A percentile compares a stretch with the other conserved stretches of the same genome.
phyloP scores from a whole-genome alignment of 2,888 invertebrate species.

The Nineta flava region DNA sequence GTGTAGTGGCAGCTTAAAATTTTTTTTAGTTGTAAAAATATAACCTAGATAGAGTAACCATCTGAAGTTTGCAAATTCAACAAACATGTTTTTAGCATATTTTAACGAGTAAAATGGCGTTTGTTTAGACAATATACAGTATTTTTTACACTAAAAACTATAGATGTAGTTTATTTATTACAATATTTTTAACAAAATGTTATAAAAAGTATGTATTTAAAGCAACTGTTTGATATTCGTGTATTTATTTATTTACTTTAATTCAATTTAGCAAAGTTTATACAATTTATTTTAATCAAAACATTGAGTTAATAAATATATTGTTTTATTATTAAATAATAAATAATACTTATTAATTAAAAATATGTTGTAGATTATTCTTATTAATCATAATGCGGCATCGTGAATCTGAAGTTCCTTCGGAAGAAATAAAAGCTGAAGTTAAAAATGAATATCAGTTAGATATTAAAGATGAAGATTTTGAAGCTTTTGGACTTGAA shows the following conservation, averaged over 20 bases:
- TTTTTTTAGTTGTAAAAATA: no score
- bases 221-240: background rate
- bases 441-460: background rate
- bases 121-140: no score
- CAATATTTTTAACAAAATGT: background rate
- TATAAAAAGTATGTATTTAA: background rate
- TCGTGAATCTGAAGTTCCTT: background rate
- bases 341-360: background rate
- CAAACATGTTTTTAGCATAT: no score
- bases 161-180: background rate
- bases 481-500: slow-evolving; percentile 14
- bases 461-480: slow-evolving; percentile 16
- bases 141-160: no score
- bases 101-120: no score
- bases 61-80: no score
- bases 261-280: background rate
- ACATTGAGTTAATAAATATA: background rate
- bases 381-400: background rate
- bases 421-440: background rate
- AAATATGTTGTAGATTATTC: background rate
- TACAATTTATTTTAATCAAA: no score
- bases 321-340: background rate
- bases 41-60: no score
- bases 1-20: no score
- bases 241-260: background rate